Evolutionary conservation across 1,140 invertebrate species (phyloP), one percentile per base, ranked within the genome.

Genomic region (Drosophila guanche): DNA sequence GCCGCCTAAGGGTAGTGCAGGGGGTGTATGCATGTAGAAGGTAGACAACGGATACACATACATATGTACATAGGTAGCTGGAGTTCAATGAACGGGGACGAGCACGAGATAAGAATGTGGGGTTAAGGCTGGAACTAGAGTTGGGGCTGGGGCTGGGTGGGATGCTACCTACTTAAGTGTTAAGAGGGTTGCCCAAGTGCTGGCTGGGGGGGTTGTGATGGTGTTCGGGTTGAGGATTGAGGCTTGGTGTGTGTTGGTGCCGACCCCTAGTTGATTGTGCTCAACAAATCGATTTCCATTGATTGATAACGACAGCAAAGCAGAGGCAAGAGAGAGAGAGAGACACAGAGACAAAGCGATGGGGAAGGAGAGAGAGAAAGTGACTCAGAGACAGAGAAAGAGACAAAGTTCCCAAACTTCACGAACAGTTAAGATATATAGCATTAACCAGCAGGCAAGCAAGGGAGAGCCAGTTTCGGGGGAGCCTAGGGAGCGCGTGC

Each of bases 201-300:
- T 10, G 5, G 25, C 1, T 1, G 25, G 25, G 8, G 33, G 33
- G 33, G 10, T 37, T 33, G 25, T 29, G 57, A 55, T 8, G 41
- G 48, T 29, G 43, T 12, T n/a, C n/a, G n/a, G n/a, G n/a, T n/a
- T n/a, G 46, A n/a, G 27, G 41, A 37, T 48, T 37, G 33, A 10
- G 29, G 8, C 7, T 33, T 8, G 29, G 29, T 33, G 37, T 48
- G 58, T 67, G 51, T 41, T 48, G 43, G 37, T 33, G 22, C 23
- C 47, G 22, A 41, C 59, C 23, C 42, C 62, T 40, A 53, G 60
- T 55, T 77, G 79, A 75, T 83, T 69, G 70, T 62, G 70, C 69
- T 62, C 58, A 56, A 67, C 70, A 80, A 85, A 84, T 84, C 76
- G 81, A 84, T 84, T 84, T 80, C 41, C 80, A 85, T 84, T 84